Evolutionary conservation across 2,113 vertebrate species (phyloP).

Genomic region (Callipepla squamata): DNA sequence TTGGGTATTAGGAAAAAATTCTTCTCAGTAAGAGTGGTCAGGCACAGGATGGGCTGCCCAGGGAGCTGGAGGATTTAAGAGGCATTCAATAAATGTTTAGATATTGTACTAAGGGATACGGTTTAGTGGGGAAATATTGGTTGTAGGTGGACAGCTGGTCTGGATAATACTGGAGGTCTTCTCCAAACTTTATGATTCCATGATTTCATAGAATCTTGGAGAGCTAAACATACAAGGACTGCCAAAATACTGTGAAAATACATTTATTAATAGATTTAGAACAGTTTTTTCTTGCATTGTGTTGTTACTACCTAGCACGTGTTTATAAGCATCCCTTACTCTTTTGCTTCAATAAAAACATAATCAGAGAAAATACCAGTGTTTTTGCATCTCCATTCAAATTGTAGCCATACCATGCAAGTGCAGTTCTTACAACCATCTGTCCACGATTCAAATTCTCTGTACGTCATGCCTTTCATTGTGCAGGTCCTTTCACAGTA

Average conservation of each 20-base stretch:
- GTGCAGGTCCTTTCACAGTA: slow-evolving; percentile 98
- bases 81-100: no score
- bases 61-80: no score
- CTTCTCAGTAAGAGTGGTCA: no score
- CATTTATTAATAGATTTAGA: slow-evolving; percentile 42
- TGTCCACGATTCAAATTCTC: slow-evolving; percentile 94
- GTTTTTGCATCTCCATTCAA: neutral
- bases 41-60: no score
- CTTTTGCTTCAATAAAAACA: slow-evolving; percentile 9
- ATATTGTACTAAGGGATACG: no score
- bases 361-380: neutral
- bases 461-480: slow-evolving; percentile 90
- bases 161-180: no score
- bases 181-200: no score
- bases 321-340: neutral
- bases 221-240: neutral
- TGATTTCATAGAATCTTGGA: neutral
- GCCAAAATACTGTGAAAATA: neutral
- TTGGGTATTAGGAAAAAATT: no score
- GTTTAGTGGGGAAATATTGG: no score
- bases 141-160: no score
- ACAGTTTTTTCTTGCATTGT: neutral
- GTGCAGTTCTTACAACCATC: slow-evolving; percentile 99
- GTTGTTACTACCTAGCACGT: neutral
- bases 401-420: slow-evolving; percentile 87